phyloP scores from a whole-genome alignment of 2,888 invertebrate genomes.

The Mimumesa dahlbomi region DNA sequence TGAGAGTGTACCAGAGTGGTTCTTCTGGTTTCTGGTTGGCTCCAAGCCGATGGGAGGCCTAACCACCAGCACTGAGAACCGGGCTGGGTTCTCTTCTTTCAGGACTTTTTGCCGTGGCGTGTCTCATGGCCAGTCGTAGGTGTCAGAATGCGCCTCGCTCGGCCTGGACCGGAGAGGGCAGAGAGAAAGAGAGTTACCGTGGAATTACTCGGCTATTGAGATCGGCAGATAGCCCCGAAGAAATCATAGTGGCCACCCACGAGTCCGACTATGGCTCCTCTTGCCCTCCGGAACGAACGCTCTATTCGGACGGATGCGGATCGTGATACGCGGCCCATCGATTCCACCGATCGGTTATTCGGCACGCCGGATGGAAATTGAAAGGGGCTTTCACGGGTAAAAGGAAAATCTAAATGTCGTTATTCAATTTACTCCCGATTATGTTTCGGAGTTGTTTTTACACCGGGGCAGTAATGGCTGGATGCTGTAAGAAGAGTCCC shows the following conservation, averaged over 20 bases:
- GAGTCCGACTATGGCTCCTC: slow-evolving; percentile 55
- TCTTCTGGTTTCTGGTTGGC: slow-evolving; percentile 78
- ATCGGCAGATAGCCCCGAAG: slow-evolving; percentile 76
- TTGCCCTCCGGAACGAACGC: slow-evolving; percentile 15
- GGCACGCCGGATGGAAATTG: too few species aligned
- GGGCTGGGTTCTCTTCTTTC: slow-evolving; percentile 56
- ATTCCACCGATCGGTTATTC: not conserved
- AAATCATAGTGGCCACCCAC: slow-evolving; percentile 79
- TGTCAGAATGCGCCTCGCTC: slow-evolving; percentile 72
- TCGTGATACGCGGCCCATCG: not conserved
- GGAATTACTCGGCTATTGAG: slow-evolving; percentile 78
- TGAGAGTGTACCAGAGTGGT: slow-evolving; percentile 73
- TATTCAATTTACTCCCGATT: too few species aligned
- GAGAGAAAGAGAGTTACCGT: slow-evolving; percentile 55
- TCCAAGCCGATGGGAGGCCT: slow-evolving; percentile 77
- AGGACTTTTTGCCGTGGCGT: slow-evolving; percentile 58
- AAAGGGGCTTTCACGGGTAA: too few species aligned
- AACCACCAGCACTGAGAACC: slow-evolving; percentile 67
- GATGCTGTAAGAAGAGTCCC: too few species aligned
- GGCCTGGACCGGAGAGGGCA: slow-evolving; percentile 31
- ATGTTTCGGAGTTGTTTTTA: too few species aligned
- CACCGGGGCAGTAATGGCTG: too few species aligned
- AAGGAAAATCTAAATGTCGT: too few species aligned
- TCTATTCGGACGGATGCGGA: slow-evolving; percentile 3
- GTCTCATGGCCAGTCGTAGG: slow-evolving; percentile 74